Conservation (phyloP, 2,888 invertebrate species). For the Silvanus unidentatus region DNA sequence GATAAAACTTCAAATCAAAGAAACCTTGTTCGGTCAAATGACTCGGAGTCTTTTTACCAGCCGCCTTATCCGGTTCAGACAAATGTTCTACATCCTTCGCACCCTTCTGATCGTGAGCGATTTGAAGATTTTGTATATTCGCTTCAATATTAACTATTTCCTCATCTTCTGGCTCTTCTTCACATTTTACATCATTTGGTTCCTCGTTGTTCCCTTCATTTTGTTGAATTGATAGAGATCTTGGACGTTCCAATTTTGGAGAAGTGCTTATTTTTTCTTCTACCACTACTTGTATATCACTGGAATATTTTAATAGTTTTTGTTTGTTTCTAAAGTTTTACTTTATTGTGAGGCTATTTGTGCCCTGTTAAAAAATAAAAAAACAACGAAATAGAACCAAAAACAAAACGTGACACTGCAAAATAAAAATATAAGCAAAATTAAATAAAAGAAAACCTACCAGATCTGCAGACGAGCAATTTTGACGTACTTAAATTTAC, state of each 20-base stretch:
- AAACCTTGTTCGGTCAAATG: conserved; percentile 59
- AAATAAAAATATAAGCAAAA: conserved; percentile 9
- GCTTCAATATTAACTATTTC: not conserved
- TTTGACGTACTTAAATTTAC: too few species aligned
- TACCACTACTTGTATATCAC: conserved; percentile 26
- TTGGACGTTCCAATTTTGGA: conserved; percentile 46
- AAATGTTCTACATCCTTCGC: too few species aligned
- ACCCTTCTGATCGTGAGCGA: too few species aligned
- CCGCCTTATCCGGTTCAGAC: conserved; percentile 1
- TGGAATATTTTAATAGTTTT: conserved; percentile 35
- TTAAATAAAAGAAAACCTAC: conserved; percentile 8
- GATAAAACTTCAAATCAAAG: conserved; percentile 72
- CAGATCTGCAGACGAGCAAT: too few species aligned
- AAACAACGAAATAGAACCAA: conserved; percentile 28
- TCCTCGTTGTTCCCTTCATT: conserved; percentile 42
- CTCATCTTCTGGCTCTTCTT: conserved; percentile 11
- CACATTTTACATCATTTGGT: conserved; percentile 20
- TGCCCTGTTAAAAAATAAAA: conserved; percentile 36
- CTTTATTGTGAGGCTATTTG: conserved; percentile 41
- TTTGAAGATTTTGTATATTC: not conserved
- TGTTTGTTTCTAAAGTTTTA: conserved; percentile 8
- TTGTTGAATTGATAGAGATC: conserved; percentile 50
- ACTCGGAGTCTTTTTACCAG: conserved; percentile 36
- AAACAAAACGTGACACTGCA: conserved; percentile 15
- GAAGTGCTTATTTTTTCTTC: conserved; percentile 19